Conservation (phyloP, 2,797 vertebrate species). For the Phataginus tricuspis region DNA sequence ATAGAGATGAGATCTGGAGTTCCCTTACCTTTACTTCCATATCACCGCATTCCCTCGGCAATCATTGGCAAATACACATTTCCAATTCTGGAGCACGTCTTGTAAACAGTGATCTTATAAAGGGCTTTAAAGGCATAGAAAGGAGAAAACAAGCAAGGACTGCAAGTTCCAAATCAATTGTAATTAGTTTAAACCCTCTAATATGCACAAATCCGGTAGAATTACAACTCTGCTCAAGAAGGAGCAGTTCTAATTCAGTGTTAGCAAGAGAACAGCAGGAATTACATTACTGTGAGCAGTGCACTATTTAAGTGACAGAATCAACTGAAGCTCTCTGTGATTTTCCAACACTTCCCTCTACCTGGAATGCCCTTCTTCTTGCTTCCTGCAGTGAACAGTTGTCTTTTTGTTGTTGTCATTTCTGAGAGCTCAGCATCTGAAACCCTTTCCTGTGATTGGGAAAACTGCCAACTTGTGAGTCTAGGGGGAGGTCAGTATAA, state of each 20-base stretch:
- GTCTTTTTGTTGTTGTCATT: background rate
- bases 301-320: constrained; percentile 28
- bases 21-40: constrained; percentile 41
- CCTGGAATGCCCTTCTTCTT: background rate
- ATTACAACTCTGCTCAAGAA: constrained; percentile 33
- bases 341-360: background rate
- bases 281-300: constrained; percentile 25
- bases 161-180: constrained; percentile 67
- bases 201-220: constrained; percentile 71
- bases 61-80: constrained; percentile 36
- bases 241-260: constrained; percentile 60
- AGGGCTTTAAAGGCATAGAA: constrained; percentile 53
- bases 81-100: constrained; percentile 10
- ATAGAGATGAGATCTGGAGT: background rate
- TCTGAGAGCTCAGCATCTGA: background rate
- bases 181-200: constrained; percentile 72
- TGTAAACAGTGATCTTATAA: constrained; percentile 46
- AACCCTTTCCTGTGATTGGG: background rate
- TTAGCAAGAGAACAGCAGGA: constrained; percentile 3
- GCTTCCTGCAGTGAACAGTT: background rate
- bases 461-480: constrained; percentile 1
- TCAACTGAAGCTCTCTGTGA: background rate
- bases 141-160: constrained; percentile 53
- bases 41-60: background rate
- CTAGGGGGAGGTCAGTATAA: background rate